Base-by-base conservation (phyloP, 2,888 invertebrate genomes). In the Boloria euphrosyne region DNA sequence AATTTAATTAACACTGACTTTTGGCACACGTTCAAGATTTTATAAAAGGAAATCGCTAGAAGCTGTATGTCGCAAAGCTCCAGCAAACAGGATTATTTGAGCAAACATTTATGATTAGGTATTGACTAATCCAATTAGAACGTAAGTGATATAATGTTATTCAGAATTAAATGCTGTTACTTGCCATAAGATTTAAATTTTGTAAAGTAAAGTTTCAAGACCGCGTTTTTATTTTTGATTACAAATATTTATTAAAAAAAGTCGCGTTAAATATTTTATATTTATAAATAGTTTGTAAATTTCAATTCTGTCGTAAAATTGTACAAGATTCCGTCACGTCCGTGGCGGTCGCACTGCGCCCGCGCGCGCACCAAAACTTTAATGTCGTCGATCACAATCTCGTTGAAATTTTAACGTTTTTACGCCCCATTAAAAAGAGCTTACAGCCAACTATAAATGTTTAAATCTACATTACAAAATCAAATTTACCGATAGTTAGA, bases 361-460 rank as follows among this genome's bases (percentile, higher is more conserved):
- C 46, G 31, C 52, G 49, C 46, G 31, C 52, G 49, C 63, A 16
- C 59, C 49, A 22, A n/a, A 18, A 51, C 49, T 22, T 49, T 49
- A 46, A 59, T 31, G 46, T 62, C 52, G 44, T 52, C 22, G 61
- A 61, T 52, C 50, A 52, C 50, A 31, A 58, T 58, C 51, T 43
- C 27, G 46, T 38, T 31, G 46, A 53, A 59, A 59, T 53, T 65
- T 59, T 47, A 47, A 58, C 38, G 46, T 65, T 59, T 63, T 63
- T 31, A 65, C 44, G 46, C 13, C 18, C 18, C 53, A 53, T 59
- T 27, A 50, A 60, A 65, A 17, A 43, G 49, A 43, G 43, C 16
- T 31, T 59, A 38, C 5, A 14, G 13, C 27, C 53, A 53, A 31
- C 14, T 1, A 13, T 14, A 43, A 16, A 38, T 16, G 16, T 38